Base-by-base conservation (phyloP, 2,888 invertebrate genomes). In the Caradrina kadenii region DNA sequence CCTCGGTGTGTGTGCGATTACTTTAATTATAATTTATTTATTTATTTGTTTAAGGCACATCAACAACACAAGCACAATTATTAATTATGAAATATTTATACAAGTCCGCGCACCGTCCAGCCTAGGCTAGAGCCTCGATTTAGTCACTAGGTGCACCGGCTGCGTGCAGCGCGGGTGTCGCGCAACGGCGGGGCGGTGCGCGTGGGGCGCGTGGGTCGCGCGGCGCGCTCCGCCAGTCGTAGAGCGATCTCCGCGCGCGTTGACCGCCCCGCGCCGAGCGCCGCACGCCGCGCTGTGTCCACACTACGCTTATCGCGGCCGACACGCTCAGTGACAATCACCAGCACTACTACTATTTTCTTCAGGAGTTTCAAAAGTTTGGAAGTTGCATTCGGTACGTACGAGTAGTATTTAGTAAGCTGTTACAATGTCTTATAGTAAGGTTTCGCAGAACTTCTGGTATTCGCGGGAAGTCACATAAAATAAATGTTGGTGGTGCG, bases 251-350 rank as follows among this genome's bases (percentile, higher is more conserved):
- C 68, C 76, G 72, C 68, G 83, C 76, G 81, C 68, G 69, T 66
- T 48, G 69, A 49, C 63, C 67, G 70, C 45, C 52, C 62, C 61
- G 50, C 66, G 58, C 53, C 60, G 35, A 35, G 6, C 21, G 35
- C 59, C 45, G 1, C 69, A 6, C 49, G 35, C 22, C 4, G 31
- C 52, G 13, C 22, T 42, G 54, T 55, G 39, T 45, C 22, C 64
- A 62, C 62, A 13, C 77, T 63, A 63, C 79, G 59, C 82, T 78
- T 81, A 81, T 77, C 77, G 79, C 53, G 39, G 11, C 42, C 59
- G 50, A 42, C 50, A 55, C 78, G 73, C 58, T 54, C 59, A n/a
- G 35, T 63, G 52, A 50, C 3, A 8, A 55, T 48, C 31, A 26
- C 4, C 39, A 39, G 17, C 22, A 17, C 17, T 52, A 21, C 22